Percentiles rank a stretch among this genome's conserved stretches.
These are phyloP conservation scores for Hippotragus niger DNA, from an alignment of 2,113 vertebrate species.

Conservation along the genomic window DNA sequence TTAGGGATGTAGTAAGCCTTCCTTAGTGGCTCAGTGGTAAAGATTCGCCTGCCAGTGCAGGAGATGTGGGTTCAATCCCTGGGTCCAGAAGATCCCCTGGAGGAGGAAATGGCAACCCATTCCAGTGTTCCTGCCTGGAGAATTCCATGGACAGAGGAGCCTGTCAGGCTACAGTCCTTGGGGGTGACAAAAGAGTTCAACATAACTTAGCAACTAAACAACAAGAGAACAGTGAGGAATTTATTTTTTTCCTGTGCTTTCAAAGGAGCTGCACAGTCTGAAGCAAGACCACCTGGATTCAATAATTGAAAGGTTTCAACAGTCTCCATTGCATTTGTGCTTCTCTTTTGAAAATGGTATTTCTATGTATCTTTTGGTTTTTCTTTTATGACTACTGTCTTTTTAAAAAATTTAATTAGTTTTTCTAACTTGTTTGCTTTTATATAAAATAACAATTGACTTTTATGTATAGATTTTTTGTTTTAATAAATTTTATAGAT, in stretches of 20 bases:
- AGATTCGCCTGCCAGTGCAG: not conserved
- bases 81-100: not conserved
- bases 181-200: not conserved
- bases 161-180: not conserved
- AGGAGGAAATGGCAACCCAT: not conserved
- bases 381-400: not conserved
- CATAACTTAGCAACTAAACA: not conserved
- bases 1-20: not conserved
- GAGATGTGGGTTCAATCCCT: not conserved
- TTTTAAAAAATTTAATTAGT: not conserved
- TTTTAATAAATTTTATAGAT: slow-evolving; percentile 8
- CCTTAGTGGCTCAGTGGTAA: not conserved
- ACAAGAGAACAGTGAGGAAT: not conserved
- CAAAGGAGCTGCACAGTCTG: not conserved
- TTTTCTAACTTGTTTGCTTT: not conserved
- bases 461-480: not conserved
- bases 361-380: not conserved
- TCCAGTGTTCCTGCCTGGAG: not conserved
- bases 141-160: not conserved
- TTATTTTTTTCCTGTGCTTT: not conserved
- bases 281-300: not conserved
- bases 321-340: not conserved
- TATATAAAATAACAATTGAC: slow-evolving; percentile 17
- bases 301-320: not conserved
- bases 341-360: slow-evolving; percentile 16